Percentiles rank a stretch among this genome's conserved stretches.
Conservation (phyloP, 2,113 vertebrate genomes). For the Scopus umbretta region DNA sequence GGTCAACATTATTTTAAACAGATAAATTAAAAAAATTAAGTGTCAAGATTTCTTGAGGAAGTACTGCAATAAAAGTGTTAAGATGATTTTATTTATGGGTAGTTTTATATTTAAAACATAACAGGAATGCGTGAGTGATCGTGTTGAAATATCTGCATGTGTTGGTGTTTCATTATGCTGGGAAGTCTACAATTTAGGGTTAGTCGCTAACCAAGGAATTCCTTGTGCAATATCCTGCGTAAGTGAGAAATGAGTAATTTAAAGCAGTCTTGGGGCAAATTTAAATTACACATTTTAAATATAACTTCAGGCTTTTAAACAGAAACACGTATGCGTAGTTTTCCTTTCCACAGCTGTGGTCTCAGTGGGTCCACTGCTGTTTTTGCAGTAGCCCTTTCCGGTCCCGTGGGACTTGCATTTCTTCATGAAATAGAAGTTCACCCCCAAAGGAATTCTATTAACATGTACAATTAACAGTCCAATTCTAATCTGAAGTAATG, state of each 20-base stretch:
- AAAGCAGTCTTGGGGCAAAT: conserved; percentile 71
- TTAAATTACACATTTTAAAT: conserved; percentile 74
- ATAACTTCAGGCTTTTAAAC: conserved; percentile 60
- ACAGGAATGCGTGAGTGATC: conserved; percentile 63
- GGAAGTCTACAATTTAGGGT: conserved; percentile 62
- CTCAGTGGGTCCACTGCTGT: conserved; percentile 32
- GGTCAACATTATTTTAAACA: no score
- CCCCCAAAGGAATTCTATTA: not conserved
- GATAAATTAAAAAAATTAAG: not conserved
- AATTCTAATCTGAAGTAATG: not conserved
- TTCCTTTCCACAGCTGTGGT: conserved; percentile 55
- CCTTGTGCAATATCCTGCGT: conserved; percentile 74
- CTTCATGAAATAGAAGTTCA: not conserved
- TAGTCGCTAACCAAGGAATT: conserved; percentile 68
- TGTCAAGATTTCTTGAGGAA: not conserved
- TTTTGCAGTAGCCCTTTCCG: conserved; percentile 36
- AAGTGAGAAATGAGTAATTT: conserved; percentile 76
- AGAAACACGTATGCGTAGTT: conserved; percentile 45
- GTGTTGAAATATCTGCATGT: conserved; percentile 60
- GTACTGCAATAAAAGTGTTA: conserved; percentile 52
- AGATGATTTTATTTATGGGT: conserved; percentile 66
- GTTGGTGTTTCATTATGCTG: conserved; percentile 66
- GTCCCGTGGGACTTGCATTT: not conserved
- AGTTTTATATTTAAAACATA: conserved; percentile 57
- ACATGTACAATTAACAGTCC: not conserved